These are phyloP conservation scores for Phataginus tetradactyla DNA, from an alignment of 2,797 vertebrate species.

Conservation along the genomic window DNA sequence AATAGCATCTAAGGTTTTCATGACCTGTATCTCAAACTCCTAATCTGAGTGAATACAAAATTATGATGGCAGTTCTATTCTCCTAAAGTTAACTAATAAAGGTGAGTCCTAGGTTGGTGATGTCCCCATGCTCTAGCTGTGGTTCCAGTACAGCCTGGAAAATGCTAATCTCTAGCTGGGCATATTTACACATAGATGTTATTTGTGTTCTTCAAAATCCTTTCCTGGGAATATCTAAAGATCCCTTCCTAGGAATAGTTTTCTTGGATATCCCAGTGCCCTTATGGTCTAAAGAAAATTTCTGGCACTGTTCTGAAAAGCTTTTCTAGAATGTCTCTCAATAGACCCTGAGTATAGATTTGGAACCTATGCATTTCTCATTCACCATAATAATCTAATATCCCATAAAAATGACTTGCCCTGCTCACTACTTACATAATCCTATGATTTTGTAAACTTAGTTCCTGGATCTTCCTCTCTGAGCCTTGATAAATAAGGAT, in stretches of 20 bases:
- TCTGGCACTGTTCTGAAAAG: neutral
- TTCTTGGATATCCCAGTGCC: neutral
- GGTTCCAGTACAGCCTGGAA: neutral
- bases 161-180: neutral
- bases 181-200: neutral
- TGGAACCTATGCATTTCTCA: neutral
- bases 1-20: neutral
- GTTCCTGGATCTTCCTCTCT: neutral
- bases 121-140: neutral
- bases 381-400: neutral
- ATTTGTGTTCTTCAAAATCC: neutral
- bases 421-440: neutral
- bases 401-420: neutral
- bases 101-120: neutral
- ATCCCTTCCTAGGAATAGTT: neutral
- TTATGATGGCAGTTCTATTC: neutral
- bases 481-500: neutral
- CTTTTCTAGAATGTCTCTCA: neutral
- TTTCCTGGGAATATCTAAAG: neutral
- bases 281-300: neutral
- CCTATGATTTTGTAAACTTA: neutral
- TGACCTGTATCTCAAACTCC: neutral
- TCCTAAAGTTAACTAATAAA: neutral
- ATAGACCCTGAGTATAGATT: neutral
- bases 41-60: neutral